These are phyloP conservation scores for Chalcosyrphus nemorum DNA, from an alignment of 2,888 invertebrate genomes.

Conservation along the genomic window DNA sequence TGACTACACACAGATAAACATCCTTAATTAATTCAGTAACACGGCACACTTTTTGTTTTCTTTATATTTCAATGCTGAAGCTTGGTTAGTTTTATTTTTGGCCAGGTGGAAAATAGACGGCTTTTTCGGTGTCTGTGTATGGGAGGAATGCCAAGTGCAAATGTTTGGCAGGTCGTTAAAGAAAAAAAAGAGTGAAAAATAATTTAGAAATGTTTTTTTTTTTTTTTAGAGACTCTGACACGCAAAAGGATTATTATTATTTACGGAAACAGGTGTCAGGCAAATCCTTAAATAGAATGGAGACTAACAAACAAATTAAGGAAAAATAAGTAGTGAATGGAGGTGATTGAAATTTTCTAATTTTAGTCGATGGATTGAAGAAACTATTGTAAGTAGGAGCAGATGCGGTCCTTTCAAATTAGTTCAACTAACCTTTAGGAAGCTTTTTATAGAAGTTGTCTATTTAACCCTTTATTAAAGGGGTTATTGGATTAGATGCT, in stretches of 20 bases:
- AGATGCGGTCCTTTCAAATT: too few species aligned
- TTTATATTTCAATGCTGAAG: not conserved
- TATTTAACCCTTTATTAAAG: too few species aligned
- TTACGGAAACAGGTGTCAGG: not conserved
- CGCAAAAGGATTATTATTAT: not conserved
- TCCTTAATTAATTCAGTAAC: conserved; percentile 30
- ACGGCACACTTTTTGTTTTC: not conserved
- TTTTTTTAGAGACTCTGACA: conserved; percentile 1
- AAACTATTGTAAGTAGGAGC: too few species aligned
- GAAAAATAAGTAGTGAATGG: not conserved
- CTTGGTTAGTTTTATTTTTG: conserved; percentile 3
- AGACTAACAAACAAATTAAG: not conserved
- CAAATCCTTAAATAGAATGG: not conserved
- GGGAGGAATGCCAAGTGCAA: not conserved
- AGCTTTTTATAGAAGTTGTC: too few species aligned
- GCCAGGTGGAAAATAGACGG: not conserved
- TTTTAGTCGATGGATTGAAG: too few species aligned
- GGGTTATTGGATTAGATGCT: too few species aligned
- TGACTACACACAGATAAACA: conserved; percentile 6
- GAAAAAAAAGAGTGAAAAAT: not conserved
- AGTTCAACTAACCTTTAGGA: too few species aligned
- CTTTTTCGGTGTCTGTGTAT: not conserved
- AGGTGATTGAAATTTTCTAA: too few species aligned
- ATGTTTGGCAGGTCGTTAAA: not conserved
- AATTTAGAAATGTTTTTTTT: not conserved